Percentiles rank a stretch among this genome's conserved stretches.
Evolutionary conservation across 2,888 invertebrate genomes (phyloP).

Genomic region (Dendrolimus pini): DNA sequence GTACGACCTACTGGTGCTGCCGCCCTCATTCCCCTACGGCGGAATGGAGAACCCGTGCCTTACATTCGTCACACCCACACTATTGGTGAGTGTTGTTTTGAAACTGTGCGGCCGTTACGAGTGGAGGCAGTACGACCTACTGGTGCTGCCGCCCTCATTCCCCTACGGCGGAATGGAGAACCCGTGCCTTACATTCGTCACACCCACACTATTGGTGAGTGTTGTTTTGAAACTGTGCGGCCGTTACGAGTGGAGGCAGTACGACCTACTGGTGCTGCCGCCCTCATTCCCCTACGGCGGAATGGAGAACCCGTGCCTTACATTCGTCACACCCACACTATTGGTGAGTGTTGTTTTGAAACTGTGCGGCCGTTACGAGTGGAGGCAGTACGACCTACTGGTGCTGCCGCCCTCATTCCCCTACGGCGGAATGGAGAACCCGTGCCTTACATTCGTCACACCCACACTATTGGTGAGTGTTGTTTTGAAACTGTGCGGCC

Average conservation of each 20-base stretch:
- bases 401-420: slow-evolving; percentile 96
- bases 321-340: slow-evolving; percentile 95
- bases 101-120: slow-evolving; percentile 91
- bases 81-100: slow-evolving; percentile 88
- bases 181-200: slow-evolving; percentile 96
- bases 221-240: slow-evolving; percentile 89
- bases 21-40: slow-evolving; percentile 95
- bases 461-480: slow-evolving; percentile 92
- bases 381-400: slow-evolving; percentile 92
- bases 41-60: slow-evolving; percentile 99
- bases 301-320: slow-evolving; percentile 98
- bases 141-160: slow-evolving; percentile 95
- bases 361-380: slow-evolving; percentile 92
- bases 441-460: slow-evolving; percentile 95
- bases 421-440: slow-evolving; percentile 98
- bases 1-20: slow-evolving; percentile 93
- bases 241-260: slow-evolving; percentile 93
- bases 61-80: slow-evolving; percentile 95
- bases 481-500: slow-evolving; percentile 88
- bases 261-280: slow-evolving; percentile 93
- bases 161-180: slow-evolving; percentile 99
- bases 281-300: slow-evolving; percentile 97
- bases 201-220: slow-evolving; percentile 92
- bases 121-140: slow-evolving; percentile 92
- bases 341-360: slow-evolving; percentile 86